These are phyloP conservation scores for Tetranychus urticae DNA, from an alignment of 1,140 invertebrate genomes.

Conservation along the genomic window DNA sequence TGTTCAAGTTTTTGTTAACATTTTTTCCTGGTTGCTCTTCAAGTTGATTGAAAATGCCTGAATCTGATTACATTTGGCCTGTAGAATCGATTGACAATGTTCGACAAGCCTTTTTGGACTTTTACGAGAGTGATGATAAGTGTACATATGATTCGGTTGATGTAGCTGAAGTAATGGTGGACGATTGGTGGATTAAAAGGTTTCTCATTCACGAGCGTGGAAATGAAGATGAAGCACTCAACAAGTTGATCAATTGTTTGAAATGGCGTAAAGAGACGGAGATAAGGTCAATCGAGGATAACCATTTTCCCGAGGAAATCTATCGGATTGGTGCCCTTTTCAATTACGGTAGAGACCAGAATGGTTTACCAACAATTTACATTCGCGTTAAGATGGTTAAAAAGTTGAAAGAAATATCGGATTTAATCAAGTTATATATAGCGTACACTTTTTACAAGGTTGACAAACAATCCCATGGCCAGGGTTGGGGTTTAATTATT, in stretches of 20 bases:
- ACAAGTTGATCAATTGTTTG: neutral
- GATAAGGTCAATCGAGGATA: neutral
- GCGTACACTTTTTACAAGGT: neutral
- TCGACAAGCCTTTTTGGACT: neutral
- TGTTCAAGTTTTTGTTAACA: neutral
- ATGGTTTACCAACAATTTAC: conserved; percentile 1
- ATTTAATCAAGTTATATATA: conserved; percentile 1
- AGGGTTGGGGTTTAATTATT: conserved; percentile 7
- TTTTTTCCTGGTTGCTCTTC: neutral
- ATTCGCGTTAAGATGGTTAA: conserved; percentile 8
- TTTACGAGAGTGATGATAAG: neutral
- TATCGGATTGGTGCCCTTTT: conserved; percentile 3
- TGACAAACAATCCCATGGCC: conserved; percentile 2
- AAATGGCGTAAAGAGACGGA: neutral
- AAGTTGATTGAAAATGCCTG: neutral
- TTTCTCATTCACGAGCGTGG: neutral
- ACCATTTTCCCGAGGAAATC: conserved; percentile 6
- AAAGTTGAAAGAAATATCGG: conserved; percentile 3
- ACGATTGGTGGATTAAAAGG: neutral
- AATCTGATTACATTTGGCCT: neutral
- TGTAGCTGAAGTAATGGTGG: neutral
- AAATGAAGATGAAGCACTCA: neutral
- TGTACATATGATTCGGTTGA: neutral
- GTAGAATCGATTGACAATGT: neutral
- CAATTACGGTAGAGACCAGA: neutral